Percentiles rank a stretch among this genome's conserved stretches.
Conservation (phyloP, 2,797 vertebrate genomes). For the Botia almorhae region DNA sequence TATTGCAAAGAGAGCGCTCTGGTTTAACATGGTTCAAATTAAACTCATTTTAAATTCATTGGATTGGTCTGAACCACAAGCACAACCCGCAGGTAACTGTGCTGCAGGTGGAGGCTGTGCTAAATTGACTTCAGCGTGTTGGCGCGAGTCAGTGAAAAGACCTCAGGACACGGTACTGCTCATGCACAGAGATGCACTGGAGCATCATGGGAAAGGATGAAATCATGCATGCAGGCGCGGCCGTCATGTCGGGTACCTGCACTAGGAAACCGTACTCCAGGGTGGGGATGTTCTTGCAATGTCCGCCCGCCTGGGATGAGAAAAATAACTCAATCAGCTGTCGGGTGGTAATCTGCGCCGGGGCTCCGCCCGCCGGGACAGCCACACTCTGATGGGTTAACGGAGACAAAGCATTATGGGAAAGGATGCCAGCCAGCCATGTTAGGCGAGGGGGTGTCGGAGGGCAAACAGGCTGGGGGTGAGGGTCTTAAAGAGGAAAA, state of each 20-base stretch:
- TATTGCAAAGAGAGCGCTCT: no score
- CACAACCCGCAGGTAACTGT: no score
- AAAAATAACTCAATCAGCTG: conserved; percentile 90
- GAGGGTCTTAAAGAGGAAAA: conserved; percentile 53
- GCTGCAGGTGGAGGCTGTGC: not conserved
- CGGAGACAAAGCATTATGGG: conserved; percentile 87
- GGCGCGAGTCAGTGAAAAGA: not conserved
- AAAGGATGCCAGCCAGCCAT: conserved; percentile 72
- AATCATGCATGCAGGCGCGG: not conserved
- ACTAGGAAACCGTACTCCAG: conserved; percentile 98
- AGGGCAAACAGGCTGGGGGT: conserved; percentile 66
- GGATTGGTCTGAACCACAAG: no score
- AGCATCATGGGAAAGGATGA: conserved; percentile 7
- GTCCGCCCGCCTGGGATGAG: conserved; percentile 91
- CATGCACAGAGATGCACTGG: not conserved
- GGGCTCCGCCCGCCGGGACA: conserved; percentile 85
- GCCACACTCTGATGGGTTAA: conserved; percentile 88
- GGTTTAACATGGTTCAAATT: no score
- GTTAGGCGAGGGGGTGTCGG: conserved; percentile 59
- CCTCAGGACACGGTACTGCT: not conserved
- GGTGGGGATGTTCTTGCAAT: conserved; percentile 98
- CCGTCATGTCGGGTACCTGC: conserved; percentile 79
- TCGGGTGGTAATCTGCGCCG: conserved; percentile 88
- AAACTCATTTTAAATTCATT: no score
- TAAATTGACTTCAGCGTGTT: no score